Evolutionary conservation across 2,888 invertebrate genomes (phyloP).

Genomic region (Cheilosia vulpina): DNA sequence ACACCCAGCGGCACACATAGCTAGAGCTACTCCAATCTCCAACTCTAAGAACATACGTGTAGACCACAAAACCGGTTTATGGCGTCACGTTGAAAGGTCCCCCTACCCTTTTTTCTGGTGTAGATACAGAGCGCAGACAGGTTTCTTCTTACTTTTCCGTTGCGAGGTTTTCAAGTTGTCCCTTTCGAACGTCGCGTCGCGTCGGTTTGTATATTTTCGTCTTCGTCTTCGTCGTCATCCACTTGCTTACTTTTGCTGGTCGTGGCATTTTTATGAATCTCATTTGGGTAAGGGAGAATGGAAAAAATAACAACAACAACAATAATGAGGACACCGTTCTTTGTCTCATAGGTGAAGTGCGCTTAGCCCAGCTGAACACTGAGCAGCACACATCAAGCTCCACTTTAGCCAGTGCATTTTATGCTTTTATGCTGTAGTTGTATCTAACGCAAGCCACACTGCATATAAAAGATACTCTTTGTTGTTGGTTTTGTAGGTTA

Average conservation of each 20-base stretch:
- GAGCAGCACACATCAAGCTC: conserved; percentile 38
- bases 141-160: conserved; percentile 60
- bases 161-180: conserved; percentile 65
- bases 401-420: conserved; percentile 33
- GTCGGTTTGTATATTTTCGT: conserved; percentile 35
- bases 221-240: conserved; percentile 27
- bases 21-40: background rate
- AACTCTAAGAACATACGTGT: background rate
- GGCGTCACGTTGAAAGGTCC: conserved; percentile 63
- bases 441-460: conserved; percentile 1
- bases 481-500: conserved; percentile 22
- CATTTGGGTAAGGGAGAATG: conserved; percentile 34
- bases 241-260: conserved; percentile 37
- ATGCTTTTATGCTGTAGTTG: conserved; percentile 15
- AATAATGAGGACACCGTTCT: conserved; percentile 27
- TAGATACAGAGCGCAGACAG: conserved; percentile 53
- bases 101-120: background rate
- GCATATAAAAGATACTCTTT: conserved; percentile 14
- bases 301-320: conserved; percentile 9
- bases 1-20: conserved; percentile 42
- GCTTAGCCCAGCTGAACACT: conserved; percentile 60
- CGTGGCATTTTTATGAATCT: conserved; percentile 42
- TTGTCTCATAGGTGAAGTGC: conserved; percentile 50
- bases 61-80: conserved; percentile 67
- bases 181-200: conserved; percentile 20